A percentile compares a stretch with the other conserved stretches of the same genome.
Evolutionary conservation across 2,888 invertebrate species (phyloP).

Genomic region (Drosophila neotestacea): DNA sequence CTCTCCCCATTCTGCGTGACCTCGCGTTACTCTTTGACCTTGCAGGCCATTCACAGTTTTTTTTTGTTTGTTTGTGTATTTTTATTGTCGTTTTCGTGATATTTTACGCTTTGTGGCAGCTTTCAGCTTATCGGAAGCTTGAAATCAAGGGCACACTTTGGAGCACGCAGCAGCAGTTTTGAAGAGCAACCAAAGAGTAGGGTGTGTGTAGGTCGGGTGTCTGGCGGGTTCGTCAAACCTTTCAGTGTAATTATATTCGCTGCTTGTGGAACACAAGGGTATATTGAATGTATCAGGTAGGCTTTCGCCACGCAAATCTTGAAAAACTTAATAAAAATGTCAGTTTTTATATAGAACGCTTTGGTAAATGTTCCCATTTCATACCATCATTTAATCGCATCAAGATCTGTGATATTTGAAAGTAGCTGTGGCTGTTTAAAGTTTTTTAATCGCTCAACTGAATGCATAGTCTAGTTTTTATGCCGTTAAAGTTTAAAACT

Average conservation of each 20-base stretch:
- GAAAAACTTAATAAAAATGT: too few relatives aligned
- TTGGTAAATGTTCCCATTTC: too few relatives aligned
- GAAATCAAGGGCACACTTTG: constrained; percentile 62
- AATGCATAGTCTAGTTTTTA: too few relatives aligned
- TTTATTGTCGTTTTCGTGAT: constrained; percentile 58
- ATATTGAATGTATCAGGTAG: background rate
- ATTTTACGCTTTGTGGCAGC: constrained; percentile 44
- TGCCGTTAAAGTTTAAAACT: too few relatives aligned
- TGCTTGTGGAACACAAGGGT: background rate
- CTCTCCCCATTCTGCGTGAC: constrained; percentile 20
- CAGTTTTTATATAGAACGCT: too few relatives aligned
- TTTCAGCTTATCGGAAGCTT: constrained; percentile 69
- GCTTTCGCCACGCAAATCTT: too few relatives aligned
- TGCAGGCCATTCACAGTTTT: constrained; percentile 34
- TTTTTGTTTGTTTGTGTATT: constrained; percentile 5
- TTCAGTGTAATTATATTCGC: constrained; percentile 8
- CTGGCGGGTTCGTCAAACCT: constrained; percentile 46
- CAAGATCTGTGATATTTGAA: too few relatives aligned
- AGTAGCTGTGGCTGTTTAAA: too few relatives aligned
- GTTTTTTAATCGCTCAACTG: too few relatives aligned
- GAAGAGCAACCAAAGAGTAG: background rate
- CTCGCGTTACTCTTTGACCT: constrained; percentile 66
- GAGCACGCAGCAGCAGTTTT: constrained; percentile 22
- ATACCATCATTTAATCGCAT: too few relatives aligned
- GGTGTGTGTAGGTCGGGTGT: constrained; percentile 9